Percentiles rank a stretch among this genome's conserved stretches.
Evolutionary conservation across 1,140 invertebrate species (phyloP).

Genomic region (Eumaeus atala): DNA sequence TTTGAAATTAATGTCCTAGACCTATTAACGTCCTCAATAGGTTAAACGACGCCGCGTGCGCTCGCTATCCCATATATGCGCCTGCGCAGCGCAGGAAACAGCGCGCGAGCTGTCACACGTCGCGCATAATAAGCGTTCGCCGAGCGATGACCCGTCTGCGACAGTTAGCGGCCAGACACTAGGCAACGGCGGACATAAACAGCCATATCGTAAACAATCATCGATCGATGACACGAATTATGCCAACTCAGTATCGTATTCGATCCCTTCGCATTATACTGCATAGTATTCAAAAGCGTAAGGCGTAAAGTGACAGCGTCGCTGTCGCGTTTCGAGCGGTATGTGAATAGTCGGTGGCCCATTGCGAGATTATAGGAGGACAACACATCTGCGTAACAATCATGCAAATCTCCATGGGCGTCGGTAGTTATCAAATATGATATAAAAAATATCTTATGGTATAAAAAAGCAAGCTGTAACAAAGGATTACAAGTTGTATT

Average conservation of each 20-base stretch:
- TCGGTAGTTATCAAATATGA: no score
- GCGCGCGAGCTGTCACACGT: constrained; percentile 43
- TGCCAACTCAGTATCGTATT: neutral
- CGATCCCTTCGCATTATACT: no score
- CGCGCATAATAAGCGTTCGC: constrained; percentile 41
- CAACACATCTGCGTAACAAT: no score
- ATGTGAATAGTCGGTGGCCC: no score
- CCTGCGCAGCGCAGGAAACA: constrained; percentile 42
- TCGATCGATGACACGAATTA: neutral
- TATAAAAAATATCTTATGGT: no score
- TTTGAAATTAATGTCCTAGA: neutral
- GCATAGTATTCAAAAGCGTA: no score
- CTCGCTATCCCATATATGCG: constrained; percentile 42
- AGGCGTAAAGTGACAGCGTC: no score
- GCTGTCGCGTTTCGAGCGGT: no score
- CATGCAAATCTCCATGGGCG: no score
- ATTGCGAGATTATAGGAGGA: no score
- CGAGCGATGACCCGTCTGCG: constrained; percentile 53
- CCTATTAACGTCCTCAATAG: constrained; percentile 14
- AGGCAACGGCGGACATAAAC: constrained; percentile 17
- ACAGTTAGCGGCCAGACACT: constrained; percentile 26
- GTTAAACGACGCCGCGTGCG: constrained; percentile 30
- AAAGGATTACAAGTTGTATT: no score
- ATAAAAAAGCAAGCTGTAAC: no score
- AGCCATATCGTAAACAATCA: neutral